Conservation (phyloP, 2,888 invertebrate species). For the Ariolimax columbianus region DNA sequence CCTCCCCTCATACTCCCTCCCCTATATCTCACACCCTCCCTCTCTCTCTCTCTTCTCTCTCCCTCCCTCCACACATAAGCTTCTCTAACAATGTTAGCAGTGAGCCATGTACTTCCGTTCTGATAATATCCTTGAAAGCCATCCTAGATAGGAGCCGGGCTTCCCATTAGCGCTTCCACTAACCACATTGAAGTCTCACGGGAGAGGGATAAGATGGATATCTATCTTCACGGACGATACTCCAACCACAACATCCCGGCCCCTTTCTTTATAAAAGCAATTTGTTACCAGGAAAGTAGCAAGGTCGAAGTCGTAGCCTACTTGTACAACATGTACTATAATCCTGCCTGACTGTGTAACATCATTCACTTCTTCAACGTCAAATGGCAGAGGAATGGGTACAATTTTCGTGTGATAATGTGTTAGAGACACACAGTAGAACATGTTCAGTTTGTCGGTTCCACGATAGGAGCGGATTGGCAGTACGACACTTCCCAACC, state of each 20-base stretch:
- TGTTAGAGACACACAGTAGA: no score
- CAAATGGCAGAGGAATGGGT: no score
- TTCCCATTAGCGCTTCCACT: conserved; percentile 3
- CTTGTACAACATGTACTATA: not conserved
- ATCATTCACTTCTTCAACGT: no score
- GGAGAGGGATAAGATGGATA: not conserved
- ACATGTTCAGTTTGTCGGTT: no score
- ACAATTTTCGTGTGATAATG: no score
- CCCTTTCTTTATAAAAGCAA: not conserved
- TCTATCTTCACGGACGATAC: not conserved
- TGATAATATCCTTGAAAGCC: not conserved
- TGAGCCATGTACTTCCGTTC: not conserved
- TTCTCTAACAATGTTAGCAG: not conserved
- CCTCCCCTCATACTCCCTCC: no score
- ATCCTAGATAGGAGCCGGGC: not conserved
- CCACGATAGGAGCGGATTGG: no score
- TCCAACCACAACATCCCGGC: not conserved
- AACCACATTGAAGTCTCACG: not conserved
- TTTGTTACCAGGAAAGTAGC: not conserved
- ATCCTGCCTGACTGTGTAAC: no score
- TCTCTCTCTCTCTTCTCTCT: no score
- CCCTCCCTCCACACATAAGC: not conserved
- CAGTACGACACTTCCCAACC: no score
- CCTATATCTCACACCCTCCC: no score
- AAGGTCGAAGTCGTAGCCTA: not conserved